Evolutionary conservation across 2,888 invertebrate genomes (phyloP).

Genomic region (Hyppa rectilinea): DNA sequence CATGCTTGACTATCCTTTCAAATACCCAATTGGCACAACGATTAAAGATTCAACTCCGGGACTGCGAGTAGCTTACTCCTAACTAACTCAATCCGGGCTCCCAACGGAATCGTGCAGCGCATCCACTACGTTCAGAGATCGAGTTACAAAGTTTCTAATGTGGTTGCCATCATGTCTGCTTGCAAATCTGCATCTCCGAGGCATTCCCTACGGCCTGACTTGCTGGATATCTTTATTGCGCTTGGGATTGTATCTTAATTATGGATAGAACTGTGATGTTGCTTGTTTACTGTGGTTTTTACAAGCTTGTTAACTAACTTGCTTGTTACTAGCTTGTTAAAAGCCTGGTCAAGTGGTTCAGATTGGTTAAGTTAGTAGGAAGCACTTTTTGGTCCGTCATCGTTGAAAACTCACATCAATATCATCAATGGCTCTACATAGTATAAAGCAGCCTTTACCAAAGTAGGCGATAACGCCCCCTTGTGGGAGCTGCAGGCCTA

Average conservation of each 20-base stretch:
- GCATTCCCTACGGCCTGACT: conserved; percentile 21
- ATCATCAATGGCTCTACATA: too few species aligned
- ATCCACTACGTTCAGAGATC: conserved; percentile 21
- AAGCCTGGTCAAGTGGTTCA: too few species aligned
- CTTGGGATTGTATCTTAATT: not conserved
- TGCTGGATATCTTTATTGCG: not conserved
- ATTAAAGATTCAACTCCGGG: conserved; percentile 37
- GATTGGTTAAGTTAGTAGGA: too few species aligned
- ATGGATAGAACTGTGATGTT: not conserved
- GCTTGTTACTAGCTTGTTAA: too few species aligned
- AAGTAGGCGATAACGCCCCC: too few species aligned
- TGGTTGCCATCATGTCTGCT: conserved; percentile 29
- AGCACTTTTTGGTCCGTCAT: too few species aligned
- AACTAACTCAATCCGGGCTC: conserved; percentile 40
- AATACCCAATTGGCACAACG: conserved; percentile 35
- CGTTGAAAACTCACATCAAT: too few species aligned
- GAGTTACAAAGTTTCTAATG: conserved; percentile 34
- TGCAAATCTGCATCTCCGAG: conserved; percentile 28
- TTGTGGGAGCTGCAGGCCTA: too few species aligned
- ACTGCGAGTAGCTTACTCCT: not conserved
- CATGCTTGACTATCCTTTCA: too few species aligned
- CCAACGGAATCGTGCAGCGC: conserved; percentile 33
- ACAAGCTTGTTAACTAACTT: too few species aligned
- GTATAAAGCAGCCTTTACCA: too few species aligned
- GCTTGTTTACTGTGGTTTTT: not conserved